A percentile compares a stretch with the other conserved stretches of the same genome.
These are phyloP conservation scores for Pangasianodon hypophthalmus DNA, from an alignment of 2,113 vertebrate genomes.

Conservation along the genomic window DNA sequence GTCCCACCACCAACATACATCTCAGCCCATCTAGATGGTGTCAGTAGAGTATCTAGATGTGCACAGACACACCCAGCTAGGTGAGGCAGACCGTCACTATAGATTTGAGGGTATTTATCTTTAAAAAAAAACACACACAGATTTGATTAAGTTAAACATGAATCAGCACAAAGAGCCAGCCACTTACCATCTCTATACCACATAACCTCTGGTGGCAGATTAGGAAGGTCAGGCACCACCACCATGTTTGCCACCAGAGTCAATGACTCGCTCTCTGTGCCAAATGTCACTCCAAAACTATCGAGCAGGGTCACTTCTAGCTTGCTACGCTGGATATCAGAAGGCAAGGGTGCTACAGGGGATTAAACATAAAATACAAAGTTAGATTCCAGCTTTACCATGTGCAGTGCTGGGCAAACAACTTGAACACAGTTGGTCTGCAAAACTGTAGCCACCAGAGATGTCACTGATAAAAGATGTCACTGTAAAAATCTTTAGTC, in stretches of 20 bases:
- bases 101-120: background rate
- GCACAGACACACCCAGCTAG: background rate
- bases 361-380: background rate
- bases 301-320: slow-evolving; percentile 89
- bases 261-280: slow-evolving; percentile 83
- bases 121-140: background rate
- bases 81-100: background rate
- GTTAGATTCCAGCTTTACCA: background rate
- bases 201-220: slow-evolving; percentile 82
- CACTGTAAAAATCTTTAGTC: background rate
- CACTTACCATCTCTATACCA: slow-evolving; percentile 96
- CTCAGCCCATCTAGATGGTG: slow-evolving; percentile 80
- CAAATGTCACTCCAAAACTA: slow-evolving; percentile 88
- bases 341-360: slow-evolving; percentile 77
- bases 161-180: too few relatives aligned
- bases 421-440: background rate
- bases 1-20: slow-evolving; percentile 82
- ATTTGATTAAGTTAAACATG: background rate
- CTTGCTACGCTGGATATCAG: slow-evolving; percentile 81
- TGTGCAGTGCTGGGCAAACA: background rate
- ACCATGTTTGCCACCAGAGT: slow-evolving; percentile 84
- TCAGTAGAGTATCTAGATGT: slow-evolving; percentile 79
- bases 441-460: background rate
- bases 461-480: background rate
- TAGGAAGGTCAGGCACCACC: slow-evolving; percentile 86